Evolutionary conservation across 2,113 vertebrate species (phyloP).

Genomic region (Epinephelus moara): DNA sequence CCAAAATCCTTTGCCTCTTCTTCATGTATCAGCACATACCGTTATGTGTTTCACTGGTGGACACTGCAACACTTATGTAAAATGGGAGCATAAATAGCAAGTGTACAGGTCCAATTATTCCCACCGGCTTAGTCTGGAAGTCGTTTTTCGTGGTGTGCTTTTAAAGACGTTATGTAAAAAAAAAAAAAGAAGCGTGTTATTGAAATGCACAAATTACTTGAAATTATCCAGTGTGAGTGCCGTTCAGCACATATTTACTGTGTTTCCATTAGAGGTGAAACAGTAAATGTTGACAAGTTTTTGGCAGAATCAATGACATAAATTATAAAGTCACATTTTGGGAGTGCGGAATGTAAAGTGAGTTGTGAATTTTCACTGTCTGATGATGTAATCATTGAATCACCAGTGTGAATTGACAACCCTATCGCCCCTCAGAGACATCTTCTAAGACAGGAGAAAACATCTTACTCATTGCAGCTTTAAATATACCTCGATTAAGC

Average conservation of each 20-base stretch:
- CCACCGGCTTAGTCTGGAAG: background rate
- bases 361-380: background rate
- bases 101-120: background rate
- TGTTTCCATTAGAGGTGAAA: constrained; percentile 14
- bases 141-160: background rate
- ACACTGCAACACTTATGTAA: background rate
- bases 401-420: background rate
- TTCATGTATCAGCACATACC: background rate
- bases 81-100: background rate
- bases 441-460: background rate
- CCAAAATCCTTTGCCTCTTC: background rate
- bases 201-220: background rate
- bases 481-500: background rate
- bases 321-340: constrained; percentile 21
- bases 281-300: constrained; percentile 9
- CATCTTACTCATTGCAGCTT: background rate
- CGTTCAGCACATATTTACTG: background rate
- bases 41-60: background rate
- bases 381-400: constrained; percentile 8
- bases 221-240: constrained; percentile 5
- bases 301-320: background rate
- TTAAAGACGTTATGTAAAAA: constrained; percentile 7
- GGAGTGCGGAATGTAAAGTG: background rate
- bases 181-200: background rate
- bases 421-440: background rate